Percentiles rank a stretch among this genome's conserved stretches.
phyloP scores from a whole-genome alignment of 64 coral and sea anemone genomes.

The Pocillopora verrucosa region DNA sequence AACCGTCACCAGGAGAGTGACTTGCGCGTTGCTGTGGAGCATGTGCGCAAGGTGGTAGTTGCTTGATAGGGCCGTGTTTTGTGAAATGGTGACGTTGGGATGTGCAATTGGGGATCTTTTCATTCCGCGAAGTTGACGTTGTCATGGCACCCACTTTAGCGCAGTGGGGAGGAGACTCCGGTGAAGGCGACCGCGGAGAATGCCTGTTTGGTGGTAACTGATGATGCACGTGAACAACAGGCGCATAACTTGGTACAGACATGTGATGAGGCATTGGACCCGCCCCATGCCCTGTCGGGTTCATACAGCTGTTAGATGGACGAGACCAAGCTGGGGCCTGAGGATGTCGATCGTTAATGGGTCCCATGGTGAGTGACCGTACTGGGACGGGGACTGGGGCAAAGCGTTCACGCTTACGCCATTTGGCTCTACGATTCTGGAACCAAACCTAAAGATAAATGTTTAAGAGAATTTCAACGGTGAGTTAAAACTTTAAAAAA shows the following conservation, averaged over 20 bases:
- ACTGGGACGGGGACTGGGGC: slow-evolving; percentile 82
- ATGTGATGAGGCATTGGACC: slow-evolving; percentile 78
- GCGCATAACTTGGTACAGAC: slow-evolving; percentile 78
- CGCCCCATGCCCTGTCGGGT: slow-evolving; percentile 52
- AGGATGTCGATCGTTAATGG: slow-evolving; percentile 66
- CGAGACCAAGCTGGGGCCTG: slow-evolving; percentile 72
- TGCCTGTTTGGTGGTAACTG: slow-evolving; percentile 47
- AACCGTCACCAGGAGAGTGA: slow-evolving; percentile 44
- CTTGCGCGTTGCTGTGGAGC: slow-evolving; percentile 36
- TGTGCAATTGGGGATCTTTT: slow-evolving; percentile 22
- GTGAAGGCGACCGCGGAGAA: slow-evolving; percentile 46
- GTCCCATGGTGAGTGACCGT: slow-evolving; percentile 47
- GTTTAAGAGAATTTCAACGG: neutral
- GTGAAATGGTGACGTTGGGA: slow-evolving; percentile 69
- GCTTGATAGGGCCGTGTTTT: slow-evolving; percentile 11
- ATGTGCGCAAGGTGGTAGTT: slow-evolving; percentile 30
- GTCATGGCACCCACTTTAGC: slow-evolving; percentile 38
- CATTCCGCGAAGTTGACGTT: slow-evolving; percentile 26
- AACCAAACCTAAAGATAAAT: slow-evolving; percentile 85
- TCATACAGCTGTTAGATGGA: slow-evolving; percentile 38
- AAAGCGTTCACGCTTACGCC: slow-evolving; percentile 94
- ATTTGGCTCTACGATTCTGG: slow-evolving; percentile 96
- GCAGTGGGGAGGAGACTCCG: slow-evolving; percentile 46
- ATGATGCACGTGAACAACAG: slow-evolving; percentile 75
- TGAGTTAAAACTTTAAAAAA: neutral